Percentiles rank a stretch among this genome's conserved stretches.
Evolutionary conservation across 2,797 vertebrate species (phyloP).

Genomic region (Lacerta viridis): DNA sequence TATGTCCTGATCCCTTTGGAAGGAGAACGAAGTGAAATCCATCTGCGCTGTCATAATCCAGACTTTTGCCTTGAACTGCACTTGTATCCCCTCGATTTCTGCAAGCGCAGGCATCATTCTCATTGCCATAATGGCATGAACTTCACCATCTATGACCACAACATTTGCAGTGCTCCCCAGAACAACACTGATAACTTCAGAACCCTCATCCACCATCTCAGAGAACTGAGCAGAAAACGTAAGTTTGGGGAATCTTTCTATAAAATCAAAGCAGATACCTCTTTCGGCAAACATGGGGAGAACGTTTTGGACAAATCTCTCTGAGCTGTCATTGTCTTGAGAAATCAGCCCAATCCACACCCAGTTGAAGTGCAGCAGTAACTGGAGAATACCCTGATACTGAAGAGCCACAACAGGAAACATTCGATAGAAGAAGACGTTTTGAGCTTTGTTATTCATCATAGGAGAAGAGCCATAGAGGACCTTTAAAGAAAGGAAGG

Average conservation of each 20-base stretch:
- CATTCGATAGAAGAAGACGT: not conserved
- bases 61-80: not conserved
- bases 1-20: not conserved
- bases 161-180: not conserved
- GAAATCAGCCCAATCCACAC: not conserved
- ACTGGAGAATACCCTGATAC: not conserved
- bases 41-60: slow-evolving; percentile 14
- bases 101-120: not conserved
- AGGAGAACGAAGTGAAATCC: not conserved
- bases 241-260: not conserved
- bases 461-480: not conserved
- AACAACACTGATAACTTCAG: not conserved
- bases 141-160: not conserved
- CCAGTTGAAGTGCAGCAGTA: not conserved
- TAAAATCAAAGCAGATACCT: not conserved
- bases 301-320: not conserved
- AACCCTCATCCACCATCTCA: not conserved
- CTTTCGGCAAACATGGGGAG: not conserved
- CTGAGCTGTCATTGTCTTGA: not conserved
- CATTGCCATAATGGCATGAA: not conserved
- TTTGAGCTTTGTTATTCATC: not conserved
- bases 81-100: not conserved
- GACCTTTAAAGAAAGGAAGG: not conserved
- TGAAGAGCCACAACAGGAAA: not conserved
- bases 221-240: not conserved